A percentile compares a stretch with the other conserved stretches of the same genome.
These are phyloP conservation scores for Corythornis vintsioides DNA, from an alignment of 2,113 vertebrate genomes.

Conservation along the genomic window DNA sequence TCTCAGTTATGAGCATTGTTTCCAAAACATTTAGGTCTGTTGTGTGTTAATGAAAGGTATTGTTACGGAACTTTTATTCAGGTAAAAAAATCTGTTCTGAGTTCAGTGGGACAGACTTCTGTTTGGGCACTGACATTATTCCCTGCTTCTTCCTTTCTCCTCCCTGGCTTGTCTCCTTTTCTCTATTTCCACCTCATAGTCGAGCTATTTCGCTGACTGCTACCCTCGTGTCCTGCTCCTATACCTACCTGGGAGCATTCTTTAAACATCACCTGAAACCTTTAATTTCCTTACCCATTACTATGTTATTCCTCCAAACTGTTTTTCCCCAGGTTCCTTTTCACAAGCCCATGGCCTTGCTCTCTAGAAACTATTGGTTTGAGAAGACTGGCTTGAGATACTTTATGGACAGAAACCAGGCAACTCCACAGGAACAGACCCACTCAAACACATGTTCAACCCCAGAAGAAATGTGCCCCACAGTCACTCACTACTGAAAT, in stretches of 20 bases:
- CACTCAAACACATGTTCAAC: neutral
- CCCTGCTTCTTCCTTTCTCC: neutral
- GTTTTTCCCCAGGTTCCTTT: neutral
- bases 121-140: neutral
- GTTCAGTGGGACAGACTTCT: neutral
- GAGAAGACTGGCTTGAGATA: neutral
- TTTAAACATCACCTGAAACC: neutral
- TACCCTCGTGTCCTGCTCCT: neutral
- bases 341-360: accelerated
- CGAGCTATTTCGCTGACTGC: neutral
- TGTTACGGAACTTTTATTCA: neutral
- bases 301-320: neutral
- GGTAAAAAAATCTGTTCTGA: neutral
- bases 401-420: neutral
- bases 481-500: neutral
- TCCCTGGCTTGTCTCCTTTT: neutral
- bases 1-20: neutral
- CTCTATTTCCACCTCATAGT: neutral
- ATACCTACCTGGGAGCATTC: neutral
- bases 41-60: neutral
- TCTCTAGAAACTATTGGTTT: neutral
- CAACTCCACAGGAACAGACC: neutral
- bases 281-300: neutral
- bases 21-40: neutral
- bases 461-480: neutral